Base-by-base conservation (phyloP, 2,113 vertebrate genomes). In the Dasyornis broadbenti region DNA sequence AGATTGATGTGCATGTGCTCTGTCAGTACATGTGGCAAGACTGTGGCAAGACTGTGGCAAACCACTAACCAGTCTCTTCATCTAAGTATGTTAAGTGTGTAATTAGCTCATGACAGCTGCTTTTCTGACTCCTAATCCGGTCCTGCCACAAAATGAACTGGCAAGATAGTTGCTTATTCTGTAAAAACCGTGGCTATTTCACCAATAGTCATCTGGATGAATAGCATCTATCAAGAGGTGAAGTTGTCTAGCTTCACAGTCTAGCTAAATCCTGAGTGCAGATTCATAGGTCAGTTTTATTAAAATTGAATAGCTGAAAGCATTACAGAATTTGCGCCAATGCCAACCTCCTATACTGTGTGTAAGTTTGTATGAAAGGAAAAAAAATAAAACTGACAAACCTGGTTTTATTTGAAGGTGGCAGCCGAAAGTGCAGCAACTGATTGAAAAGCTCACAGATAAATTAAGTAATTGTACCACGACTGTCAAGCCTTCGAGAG, bases 361-460 rank as follows among this genome's bases (percentile, higher is more conserved):
- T 84, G 7, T 60, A 93, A 61, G 21, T 54, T 44, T 81, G 13
- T 37, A 26, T 68, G 53, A 64, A 75, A 83, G 19, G 56, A 42
- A 45, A 50, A n/a, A 71, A 92, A 82, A 76, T 42, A 40, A 90
- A 90, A 57, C 50, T 47, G 26, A 42, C 76, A 82, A 92, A 15
- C 91, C 26, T 95, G 52, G 50, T 71, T 95, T 94, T 65, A 49
- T 92, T 96, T 95, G 57, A 95, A 99, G 99, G 54, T 99, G 98
- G 99, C 98, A 98, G 87, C 98, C 98, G 16, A 94, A 98, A 95
- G 95, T 99, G 30, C 97, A 98, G 80, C 93, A 92, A 75, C 94
- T 99, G 76, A 87, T 98, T 75, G 88, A 94, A 45, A 95, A 98
- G 60, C 97, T 99, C 60, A 94, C 96, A 79, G 95, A 95, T 16